Base-by-base conservation (phyloP, 2,797 vertebrate species). In the Euphonia xanthogaster region DNA sequence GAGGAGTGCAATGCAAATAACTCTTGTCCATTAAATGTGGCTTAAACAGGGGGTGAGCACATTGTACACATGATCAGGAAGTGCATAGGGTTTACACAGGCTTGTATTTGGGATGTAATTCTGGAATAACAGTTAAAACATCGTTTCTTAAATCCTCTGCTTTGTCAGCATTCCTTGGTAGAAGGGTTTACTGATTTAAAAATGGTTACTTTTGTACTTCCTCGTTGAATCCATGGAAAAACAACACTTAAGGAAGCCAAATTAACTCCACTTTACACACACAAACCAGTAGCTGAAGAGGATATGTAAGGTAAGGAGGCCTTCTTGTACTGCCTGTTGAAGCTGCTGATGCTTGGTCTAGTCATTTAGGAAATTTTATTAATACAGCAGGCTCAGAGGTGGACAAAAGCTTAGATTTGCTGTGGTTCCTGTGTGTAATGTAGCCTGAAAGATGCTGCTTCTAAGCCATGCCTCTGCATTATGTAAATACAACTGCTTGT, bases 41-140 rank as follows among this genome's bases (percentile, higher is more conserved):
- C 33, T 83, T 53, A 44, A 57, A 39, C 23, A 62, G 14, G 20
- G n/a, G n/a, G 14, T 74, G 31, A 85, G 42, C 15, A 13, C 23
- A 20, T 68, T 45, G 47, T 35, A 25, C 8, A 31, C 1, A 7
- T 18, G 7, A 4, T 57, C n/a, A 42, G 3, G 57, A 68, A 67
- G 15, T 14, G 7, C 0, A 0, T 7, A 23, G 42, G 14, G 35
- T 33, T 85, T 66, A 23, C 31, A 21, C 9, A 77, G 42, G 21
- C 51, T 82, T 71, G 25, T n/a, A 12, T 73, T 78, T 55, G 65
- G 19, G 9, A 5, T 47, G 5, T 33, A 23, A 27, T 73, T 82
- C n/a, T 67, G 37, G 40, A 78, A 14, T 77, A 74, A 33, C 3
- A 22, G 10, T 78, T 68, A 17, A 4, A 75, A 48, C 5, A 17